Evolutionary conservation across 2,113 vertebrate genomes (phyloP), one percentile per base, ranked within the genome.

Genomic region (Marcusenius ussheri): DNA sequence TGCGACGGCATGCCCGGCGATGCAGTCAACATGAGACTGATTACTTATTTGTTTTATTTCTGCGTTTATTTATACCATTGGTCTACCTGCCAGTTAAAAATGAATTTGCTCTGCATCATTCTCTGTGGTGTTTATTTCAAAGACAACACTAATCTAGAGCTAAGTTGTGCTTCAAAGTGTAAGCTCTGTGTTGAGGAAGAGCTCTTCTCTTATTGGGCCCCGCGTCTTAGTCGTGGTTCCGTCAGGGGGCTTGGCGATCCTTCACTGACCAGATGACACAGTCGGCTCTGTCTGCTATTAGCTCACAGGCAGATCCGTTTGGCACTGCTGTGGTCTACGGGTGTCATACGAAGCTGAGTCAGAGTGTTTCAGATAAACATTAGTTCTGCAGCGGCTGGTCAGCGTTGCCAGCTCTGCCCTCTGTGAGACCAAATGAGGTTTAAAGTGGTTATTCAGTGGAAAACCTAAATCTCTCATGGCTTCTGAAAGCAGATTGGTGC

Each of bases 1-100:
- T 31, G n/a, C 0, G 9, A 4, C n/a, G 4, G 10, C n/a, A 27
- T 4, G 24, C 3, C n/a, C 0, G n/a, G n/a, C 10, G 9, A 31
- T 70, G 9, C 3, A 31, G 62, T 31, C 3, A 31, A 10, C 62
- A 70, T 1, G 10, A 27, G 27, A 27, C 9, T 31, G 62, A 10
- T 11, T 1, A 8, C 21, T 24, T n/a, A 2, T 58, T 19, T 58
- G 21, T 66, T 11, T 66, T 66, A 66, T 66, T 66, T 66, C n/a
- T 27, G 9, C 1, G 1, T 66, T 27, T 27, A 66, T 66, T 66
- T 66, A 11, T 27, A 66, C n/a, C 9, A n/a, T 27, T 13, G 24
- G 24, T 66, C 3, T 66, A 10, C 58, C 58, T 66, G 58, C n/a
- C 58, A 10, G n/a, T 27, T 27, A 27, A 10, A 66, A 27, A 27